Conservation (phyloP, 2,888 invertebrate genomes). For the Eupithecia insigniata region DNA sequence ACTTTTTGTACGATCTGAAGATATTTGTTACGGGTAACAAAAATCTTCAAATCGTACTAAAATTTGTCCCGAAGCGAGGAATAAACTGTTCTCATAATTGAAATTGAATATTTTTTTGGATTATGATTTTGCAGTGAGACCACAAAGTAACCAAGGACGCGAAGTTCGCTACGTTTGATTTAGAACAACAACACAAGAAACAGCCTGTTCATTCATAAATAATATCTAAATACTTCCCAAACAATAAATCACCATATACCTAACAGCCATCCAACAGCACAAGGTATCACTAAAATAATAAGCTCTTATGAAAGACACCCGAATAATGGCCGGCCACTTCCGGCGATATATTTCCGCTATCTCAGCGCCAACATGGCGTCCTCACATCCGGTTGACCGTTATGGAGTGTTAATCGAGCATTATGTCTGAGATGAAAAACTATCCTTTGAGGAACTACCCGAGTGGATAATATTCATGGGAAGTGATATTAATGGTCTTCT, state of each 20-base stretch:
- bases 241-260: constrained; percentile 26
- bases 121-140: too few species aligned
- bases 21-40: too few species aligned
- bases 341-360: constrained; percentile 84
- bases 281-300: constrained; percentile 65
- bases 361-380: constrained; percentile 77
- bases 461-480: constrained; percentile 61
- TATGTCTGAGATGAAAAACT: constrained; percentile 80
- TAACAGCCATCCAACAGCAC: too few species aligned
- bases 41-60: too few species aligned
- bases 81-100: background rate
- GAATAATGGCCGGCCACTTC: constrained; percentile 80
- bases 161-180: background rate
- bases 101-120: background rate
- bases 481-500: constrained; percentile 35
- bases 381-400: constrained; percentile 80
- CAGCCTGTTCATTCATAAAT: background rate
- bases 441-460: constrained; percentile 55
- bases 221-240: background rate
- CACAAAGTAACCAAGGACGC: too few species aligned
- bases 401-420: constrained; percentile 83
- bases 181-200: background rate
- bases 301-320: constrained; percentile 76
- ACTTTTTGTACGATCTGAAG: too few species aligned
- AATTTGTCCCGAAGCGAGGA: too few species aligned